These are phyloP conservation scores for Gopherus evgoodei DNA, from an alignment of 2,113 vertebrate species.

Conservation along the genomic window DNA sequence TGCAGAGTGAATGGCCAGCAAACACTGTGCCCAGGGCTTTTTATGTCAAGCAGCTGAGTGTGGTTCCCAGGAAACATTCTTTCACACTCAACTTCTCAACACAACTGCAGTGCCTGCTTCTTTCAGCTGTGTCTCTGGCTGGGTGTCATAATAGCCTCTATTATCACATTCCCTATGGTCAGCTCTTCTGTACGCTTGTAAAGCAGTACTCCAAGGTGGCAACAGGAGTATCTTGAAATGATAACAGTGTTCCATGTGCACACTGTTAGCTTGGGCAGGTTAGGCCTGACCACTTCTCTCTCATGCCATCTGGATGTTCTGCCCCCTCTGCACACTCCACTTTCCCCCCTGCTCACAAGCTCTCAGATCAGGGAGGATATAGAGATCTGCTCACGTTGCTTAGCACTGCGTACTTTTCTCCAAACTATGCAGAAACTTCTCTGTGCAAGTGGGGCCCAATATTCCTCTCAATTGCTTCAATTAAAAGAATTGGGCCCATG, in stretches of 20 bases:
- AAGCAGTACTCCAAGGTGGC: accelerated
- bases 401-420: not conserved
- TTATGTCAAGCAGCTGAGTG: not conserved
- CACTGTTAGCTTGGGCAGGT: not conserved
- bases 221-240: not conserved
- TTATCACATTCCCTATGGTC: not conserved
- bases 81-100: not conserved
- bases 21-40: accelerated
- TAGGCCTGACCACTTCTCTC: not conserved
- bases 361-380: accelerated
- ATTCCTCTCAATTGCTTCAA: not conserved
- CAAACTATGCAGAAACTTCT: not conserved
- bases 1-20: not conserved
- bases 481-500: not conserved
- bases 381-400: not conserved
- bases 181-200: not conserved
- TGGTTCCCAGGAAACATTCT: not conserved
- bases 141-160: not conserved
- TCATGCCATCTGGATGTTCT: accelerated
- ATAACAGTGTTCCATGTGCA: accelerated
- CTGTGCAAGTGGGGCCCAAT: not conserved
- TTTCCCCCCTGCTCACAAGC: accelerated
- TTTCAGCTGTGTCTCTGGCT: not conserved
- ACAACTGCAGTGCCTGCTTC: accelerated
- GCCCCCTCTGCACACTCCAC: accelerated